Conservation (phyloP, 1,140 invertebrate species). For the Drosophila triauraria region DNA sequence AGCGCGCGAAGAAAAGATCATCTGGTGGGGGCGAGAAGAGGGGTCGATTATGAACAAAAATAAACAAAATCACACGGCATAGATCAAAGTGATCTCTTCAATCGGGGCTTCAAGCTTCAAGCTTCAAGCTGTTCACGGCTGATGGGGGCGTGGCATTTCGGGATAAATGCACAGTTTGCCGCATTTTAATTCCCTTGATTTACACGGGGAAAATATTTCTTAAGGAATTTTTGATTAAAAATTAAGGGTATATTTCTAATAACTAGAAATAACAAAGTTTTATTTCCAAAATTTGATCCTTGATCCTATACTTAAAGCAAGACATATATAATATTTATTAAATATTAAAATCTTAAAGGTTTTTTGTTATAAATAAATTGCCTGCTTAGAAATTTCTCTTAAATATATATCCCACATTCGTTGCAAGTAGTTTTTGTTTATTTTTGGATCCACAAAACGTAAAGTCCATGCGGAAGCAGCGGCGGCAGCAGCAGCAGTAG, state of each 20-base stretch:
- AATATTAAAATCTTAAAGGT: too few species aligned
- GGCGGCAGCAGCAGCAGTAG: slow-evolving; percentile 3
- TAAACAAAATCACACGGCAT: slow-evolving; percentile 78
- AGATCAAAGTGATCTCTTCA: slow-evolving; percentile 72
- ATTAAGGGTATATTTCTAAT: too few species aligned
- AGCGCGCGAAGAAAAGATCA: slow-evolving; percentile 20
- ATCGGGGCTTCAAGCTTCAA: slow-evolving; percentile 14
- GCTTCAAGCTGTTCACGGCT: slow-evolving; percentile 44
- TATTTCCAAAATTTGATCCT: too few species aligned
- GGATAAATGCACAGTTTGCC: slow-evolving; percentile 81
- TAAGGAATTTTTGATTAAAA: neutral
- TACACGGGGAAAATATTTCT: slow-evolving; percentile 1
- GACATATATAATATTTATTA: too few species aligned
- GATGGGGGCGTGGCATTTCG: slow-evolving; percentile 63
- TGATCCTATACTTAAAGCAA: too few species aligned
- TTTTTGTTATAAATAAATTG: neutral
- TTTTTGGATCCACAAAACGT: slow-evolving; percentile 53
- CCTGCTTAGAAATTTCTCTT: neutral
- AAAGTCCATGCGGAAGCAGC: slow-evolving; percentile 45
- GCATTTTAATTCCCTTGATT: slow-evolving; percentile 71
- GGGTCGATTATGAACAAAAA: slow-evolving; percentile 81
- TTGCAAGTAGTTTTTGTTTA: slow-evolving; percentile 29
- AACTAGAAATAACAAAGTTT: too few species aligned
- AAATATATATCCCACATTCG: neutral
- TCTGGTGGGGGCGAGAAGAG: slow-evolving; percentile 19